Conservation (phyloP, 1,140 invertebrate species). For the Saccostrea echinata region DNA sequence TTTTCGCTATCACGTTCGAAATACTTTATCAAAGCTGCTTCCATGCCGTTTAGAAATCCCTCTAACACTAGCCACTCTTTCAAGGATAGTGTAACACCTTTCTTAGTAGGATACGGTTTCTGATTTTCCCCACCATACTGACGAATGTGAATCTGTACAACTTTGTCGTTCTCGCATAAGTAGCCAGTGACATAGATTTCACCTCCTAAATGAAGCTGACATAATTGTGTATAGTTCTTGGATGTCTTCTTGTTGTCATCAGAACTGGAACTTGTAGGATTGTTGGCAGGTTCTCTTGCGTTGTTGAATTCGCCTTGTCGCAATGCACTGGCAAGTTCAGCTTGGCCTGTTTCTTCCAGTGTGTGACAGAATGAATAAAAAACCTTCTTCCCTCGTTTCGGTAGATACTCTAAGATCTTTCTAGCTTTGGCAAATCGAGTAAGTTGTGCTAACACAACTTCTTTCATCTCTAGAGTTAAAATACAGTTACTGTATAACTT, state of each 20-base stretch:
- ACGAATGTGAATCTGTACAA: background rate
- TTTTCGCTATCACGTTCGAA: slow-evolving; percentile 1
- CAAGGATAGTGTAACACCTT: slow-evolving; percentile 15
- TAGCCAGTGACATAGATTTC: background rate
- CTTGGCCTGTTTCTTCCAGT: background rate
- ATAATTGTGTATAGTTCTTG: background rate
- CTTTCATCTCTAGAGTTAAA: slow-evolving; percentile 6
- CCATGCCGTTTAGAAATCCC: background rate
- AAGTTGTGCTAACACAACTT: background rate
- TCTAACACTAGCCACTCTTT: background rate
- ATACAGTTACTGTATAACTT: background rate
- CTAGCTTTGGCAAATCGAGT: background rate
- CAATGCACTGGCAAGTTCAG: background rate
- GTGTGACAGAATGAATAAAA: background rate
- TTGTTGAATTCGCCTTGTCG: background rate
- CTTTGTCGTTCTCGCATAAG: background rate
- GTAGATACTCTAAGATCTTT: background rate
- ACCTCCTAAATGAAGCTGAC: background rate
- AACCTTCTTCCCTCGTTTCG: background rate
- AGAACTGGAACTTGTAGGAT: background rate
- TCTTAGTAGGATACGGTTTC: slow-evolving; percentile 8
- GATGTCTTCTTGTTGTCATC: background rate
- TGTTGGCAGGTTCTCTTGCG: background rate
- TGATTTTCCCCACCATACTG: background rate
- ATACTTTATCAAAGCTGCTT: slow-evolving; percentile 13